Percentiles rank a stretch among this genome's conserved stretches.
Evolutionary conservation across 2,113 vertebrate species (phyloP).

Genomic region (Podilymbus podiceps): DNA sequence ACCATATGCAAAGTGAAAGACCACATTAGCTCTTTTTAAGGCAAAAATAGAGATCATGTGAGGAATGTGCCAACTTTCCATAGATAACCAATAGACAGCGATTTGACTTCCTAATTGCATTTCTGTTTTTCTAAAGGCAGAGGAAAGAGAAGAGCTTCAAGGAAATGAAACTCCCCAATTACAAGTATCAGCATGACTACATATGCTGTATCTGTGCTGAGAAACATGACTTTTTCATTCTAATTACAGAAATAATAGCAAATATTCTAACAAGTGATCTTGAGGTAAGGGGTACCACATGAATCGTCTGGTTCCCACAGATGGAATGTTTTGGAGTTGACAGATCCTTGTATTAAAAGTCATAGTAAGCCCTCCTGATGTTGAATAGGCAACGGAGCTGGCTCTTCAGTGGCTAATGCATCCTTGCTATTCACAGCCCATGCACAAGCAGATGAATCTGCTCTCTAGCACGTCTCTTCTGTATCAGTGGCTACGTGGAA

Average conservation of each 20-base stretch:
- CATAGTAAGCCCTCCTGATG: not conserved
- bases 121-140: conserved; percentile 45
- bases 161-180: conserved; percentile 51
- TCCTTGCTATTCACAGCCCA: not conserved
- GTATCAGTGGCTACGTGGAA: not conserved
- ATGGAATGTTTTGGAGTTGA: not conserved
- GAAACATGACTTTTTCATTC: not conserved
- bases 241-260: not conserved
- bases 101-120: conserved; percentile 47
- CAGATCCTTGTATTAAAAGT: not conserved
- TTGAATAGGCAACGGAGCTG: not conserved
- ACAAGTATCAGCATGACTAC: conserved; percentile 18
- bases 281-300: not conserved
- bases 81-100: not conserved
- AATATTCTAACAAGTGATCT: not conserved
- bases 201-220: not conserved
- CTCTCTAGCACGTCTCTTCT: not conserved
- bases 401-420: not conserved
- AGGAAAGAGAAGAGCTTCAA: conserved; percentile 22
- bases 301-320: not conserved
- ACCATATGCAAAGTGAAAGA: not conserved
- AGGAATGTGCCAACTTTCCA: conserved; percentile 17
- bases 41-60: conserved; percentile 46
- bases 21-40: not conserved
- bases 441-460: not conserved